Evolutionary conservation across 2,888 invertebrate genomes (phyloP), one percentile per base, ranked within the genome.

Genomic region (Dryocosmus kuriphilus): DNA sequence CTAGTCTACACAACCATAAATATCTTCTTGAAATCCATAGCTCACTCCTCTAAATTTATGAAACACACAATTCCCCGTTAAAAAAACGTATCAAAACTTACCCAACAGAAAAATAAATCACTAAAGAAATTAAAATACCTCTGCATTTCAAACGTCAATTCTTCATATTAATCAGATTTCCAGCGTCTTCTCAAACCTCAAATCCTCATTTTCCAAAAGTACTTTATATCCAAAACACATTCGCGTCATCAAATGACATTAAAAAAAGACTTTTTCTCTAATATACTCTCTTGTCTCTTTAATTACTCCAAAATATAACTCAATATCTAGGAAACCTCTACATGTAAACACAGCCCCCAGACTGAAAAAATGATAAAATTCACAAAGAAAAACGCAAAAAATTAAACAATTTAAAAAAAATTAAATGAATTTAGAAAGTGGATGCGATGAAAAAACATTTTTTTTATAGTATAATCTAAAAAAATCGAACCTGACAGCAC

Each of bases 401-500:
- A 32, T n/a, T 1, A 30, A 30, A 19, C 19, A 1, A 24, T 24
- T 46, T 41, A 22, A 7, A 7, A 8, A 41, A 38, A 67, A 9
- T 19, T 11, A 7, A 5, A 30, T 2, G 6, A 32, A 6, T 4
- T 19, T 6, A 32, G 11, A 14, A 14, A 51, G 4, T 5, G n/a
- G n/a, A n/a, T 51, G 30, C 19, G 27, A 19, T 51, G n/a, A 30
- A 51, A 71, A 32, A 71, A n/a, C 8, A 51, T 32, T 71, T 71
- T 51, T 71, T 71, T 51, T 71, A 27, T 14, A 46, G 19, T 71
- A 11, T 30, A 51, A 32, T 51, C 46, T 46, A 30, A 22, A 71
- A 71, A 71, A 65, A 65, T 71, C 71, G 71, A 71, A 71, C 71
- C 71, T 71, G 71, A 71, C 51, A 71, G 71, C 71, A 71, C 51